Percentiles rank a stretch among this genome's conserved stretches.
These are phyloP conservation scores for Rhinichthys klamathensis DNA, from an alignment of 2,113 vertebrate genomes.

Conservation along the genomic window DNA sequence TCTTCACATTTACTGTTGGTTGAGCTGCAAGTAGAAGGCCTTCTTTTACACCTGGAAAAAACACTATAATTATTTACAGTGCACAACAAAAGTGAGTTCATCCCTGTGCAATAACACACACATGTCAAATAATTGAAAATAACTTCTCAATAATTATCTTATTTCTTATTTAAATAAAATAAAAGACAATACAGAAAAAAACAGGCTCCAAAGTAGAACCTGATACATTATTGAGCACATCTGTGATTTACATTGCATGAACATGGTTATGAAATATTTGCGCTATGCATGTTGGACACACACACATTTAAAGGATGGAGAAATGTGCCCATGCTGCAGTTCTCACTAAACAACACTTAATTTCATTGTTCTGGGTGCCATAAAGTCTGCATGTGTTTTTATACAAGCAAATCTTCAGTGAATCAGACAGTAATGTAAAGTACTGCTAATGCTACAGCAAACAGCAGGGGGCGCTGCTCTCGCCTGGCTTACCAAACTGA, in stretches of 20 bases:
- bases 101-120: no score
- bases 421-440: background rate
- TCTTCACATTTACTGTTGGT: background rate
- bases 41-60: slow-evolving; percentile 7
- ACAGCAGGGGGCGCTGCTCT: background rate
- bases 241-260: background rate
- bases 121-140: background rate
- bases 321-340: no score
- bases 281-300: background rate
- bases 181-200: no score
- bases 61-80: background rate
- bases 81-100: background rate
- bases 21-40: background rate
- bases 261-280: background rate
- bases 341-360: background rate
- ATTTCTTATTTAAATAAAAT: background rate
- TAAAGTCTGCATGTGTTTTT: no score
- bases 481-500: slow-evolving; percentile 81
- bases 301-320: background rate
- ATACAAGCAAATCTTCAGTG: background rate
- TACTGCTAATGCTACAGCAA: background rate
- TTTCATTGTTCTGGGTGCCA: no score
- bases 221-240: no score
- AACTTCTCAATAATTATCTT: background rate
- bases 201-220: no score